Evolutionary conservation across 2,888 invertebrate genomes (phyloP), one percentile per base, ranked within the genome.

Genomic region (Chymomyza caudatula): DNA sequence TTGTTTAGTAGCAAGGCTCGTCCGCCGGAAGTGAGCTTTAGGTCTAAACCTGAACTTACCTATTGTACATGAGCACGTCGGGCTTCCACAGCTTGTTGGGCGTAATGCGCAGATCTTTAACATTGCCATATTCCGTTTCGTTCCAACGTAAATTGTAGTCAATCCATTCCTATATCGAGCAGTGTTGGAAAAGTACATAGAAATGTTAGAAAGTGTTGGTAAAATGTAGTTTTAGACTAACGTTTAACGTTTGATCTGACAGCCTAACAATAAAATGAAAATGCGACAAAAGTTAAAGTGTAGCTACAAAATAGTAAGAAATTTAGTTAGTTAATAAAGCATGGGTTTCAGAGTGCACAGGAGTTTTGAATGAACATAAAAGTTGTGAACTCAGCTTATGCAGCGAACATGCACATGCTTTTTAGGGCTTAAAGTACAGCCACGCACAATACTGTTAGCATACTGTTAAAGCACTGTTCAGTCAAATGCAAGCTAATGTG

Each of bases 11-110:
- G 49, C 4, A n/a, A 17, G n/a, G n/a, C 29, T 62, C 61, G 52
- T 25, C 53, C 6, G 37, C 20, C 42, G 19, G 2, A 15, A 49
- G 11, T 20, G 51, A 58, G 17, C 43, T 25, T n/a, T 29, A 8
- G 15, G 15, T 5, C 2, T 20, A 37, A 29, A 15, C 23, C 8
- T 51, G 25, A 62, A 84, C 90, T 93, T 92, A 98, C 98, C 98
- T 99, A 94, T 99, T 99, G 92, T 99, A 99, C 96, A 99, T 97
- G 78, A 99, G 95, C 87, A 99, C 97, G 92, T 99, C 99, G 74
- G 99, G 99, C 91, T 96, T 97, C 99, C 99, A 99, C 74, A 99
- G 93, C 90, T 96, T 96, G 91, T 96, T 96, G 59, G 98, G 97
- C 74, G 98, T 98, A 89, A 99, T 96, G 88, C 98, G 93, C 69